phyloP scores from a whole-genome alignment of 92 coral and sea anemone species.

The Actinernus sp. region DNA sequence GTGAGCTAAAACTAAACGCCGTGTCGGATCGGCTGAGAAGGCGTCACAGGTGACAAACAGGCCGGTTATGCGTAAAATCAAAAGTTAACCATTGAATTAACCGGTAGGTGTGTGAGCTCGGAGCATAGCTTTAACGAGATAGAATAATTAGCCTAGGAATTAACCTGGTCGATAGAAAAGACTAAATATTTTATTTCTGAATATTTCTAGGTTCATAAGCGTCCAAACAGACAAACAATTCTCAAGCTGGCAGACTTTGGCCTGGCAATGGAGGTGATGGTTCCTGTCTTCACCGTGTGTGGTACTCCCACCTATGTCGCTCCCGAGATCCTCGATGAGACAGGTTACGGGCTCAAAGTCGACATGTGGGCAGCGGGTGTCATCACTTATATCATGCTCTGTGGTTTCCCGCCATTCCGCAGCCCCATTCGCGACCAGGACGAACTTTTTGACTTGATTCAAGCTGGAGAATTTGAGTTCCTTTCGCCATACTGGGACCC shows the following conservation, averaged over 20 bases:
- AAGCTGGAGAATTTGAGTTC: conserved; percentile 91
- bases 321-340: conserved; percentile 96
- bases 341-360: conserved; percentile 95
- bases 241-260: conserved; percentile 98
- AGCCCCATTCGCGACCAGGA: conserved; percentile 98
- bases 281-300: conserved; percentile 94
- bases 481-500: conserved; percentile 97
- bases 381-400: conserved; percentile 96
- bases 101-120: no score
- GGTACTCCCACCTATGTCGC: conserved; percentile 99
- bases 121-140: no score
- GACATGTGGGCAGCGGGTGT: conserved; percentile 99
- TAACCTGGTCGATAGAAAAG: no score
- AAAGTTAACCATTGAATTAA: no score
- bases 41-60: no score
- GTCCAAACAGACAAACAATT: conserved; percentile 76
- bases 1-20: no score
- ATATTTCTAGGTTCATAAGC: conserved; percentile 76
- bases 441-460: conserved; percentile 91
- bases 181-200: no score
- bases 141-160: no score
- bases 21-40: no score
- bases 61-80: no score
- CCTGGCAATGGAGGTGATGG: conserved; percentile 88
- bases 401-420: conserved; percentile 99